A percentile compares a stretch with the other conserved stretches of the same genome.
phyloP scores from a whole-genome alignment of 2,113 vertebrate genomes.

The Oncorhynchus tshawytscha region DNA sequence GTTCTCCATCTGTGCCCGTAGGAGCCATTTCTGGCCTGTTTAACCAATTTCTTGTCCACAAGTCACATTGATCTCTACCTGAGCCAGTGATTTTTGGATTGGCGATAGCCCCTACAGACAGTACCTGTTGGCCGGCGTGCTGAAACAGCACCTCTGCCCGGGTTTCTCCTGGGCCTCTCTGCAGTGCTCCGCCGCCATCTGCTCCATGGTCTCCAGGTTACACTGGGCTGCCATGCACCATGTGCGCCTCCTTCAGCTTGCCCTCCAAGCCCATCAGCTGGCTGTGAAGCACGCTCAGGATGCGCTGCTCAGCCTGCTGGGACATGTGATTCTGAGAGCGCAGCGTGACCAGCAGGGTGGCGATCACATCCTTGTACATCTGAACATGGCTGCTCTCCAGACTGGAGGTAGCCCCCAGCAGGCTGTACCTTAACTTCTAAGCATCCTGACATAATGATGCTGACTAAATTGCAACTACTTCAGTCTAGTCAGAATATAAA shows the following conservation, averaged over 20 bases:
- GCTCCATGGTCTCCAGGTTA: conserved; percentile 78
- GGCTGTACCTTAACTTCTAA: conserved; percentile 30
- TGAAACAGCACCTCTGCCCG: conserved; percentile 79
- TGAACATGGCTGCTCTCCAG: conserved; percentile 79
- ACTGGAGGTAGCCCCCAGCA: conserved; percentile 75
- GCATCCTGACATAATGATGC: too few species aligned
- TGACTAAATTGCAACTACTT: too few species aligned
- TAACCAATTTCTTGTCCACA: too few species aligned
- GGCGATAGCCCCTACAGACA: too few species aligned
- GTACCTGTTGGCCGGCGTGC: conserved; percentile 79
- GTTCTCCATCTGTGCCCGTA: too few species aligned
- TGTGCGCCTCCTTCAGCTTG: conserved; percentile 82
- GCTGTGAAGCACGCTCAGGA: conserved; percentile 75
- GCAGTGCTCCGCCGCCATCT: conserved; percentile 78
- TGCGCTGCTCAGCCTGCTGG: conserved; percentile 74
- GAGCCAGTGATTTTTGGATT: too few species aligned
- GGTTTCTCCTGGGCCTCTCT: conserved; percentile 72
- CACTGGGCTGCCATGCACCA: conserved; percentile 78
- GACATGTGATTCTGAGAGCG: conserved; percentile 64
- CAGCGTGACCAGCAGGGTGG: conserved; percentile 72
- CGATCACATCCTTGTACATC: conserved; percentile 80
- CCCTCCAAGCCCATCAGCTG: conserved; percentile 84
- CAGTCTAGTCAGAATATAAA: too few species aligned
- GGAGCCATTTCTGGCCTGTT: too few species aligned
- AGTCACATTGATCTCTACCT: too few species aligned